A percentile compares a stretch with the other conserved stretches of the same genome.
phyloP scores from a whole-genome alignment of 1,140 invertebrate species.

The Babylonia areolata region DNA sequence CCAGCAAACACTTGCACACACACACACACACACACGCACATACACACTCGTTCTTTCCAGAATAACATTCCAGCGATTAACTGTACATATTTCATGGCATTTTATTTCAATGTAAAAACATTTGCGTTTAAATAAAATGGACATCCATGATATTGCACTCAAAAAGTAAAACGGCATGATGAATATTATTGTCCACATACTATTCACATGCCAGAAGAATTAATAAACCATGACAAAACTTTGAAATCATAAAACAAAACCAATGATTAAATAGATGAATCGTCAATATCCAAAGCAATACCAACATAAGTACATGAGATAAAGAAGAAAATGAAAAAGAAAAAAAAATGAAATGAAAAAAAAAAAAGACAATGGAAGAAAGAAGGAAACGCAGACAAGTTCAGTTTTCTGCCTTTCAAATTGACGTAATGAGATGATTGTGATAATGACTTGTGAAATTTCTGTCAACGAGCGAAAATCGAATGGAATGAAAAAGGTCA shows the following conservation, averaged over 20 bases:
- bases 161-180: constrained; percentile 26
- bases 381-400: not conserved
- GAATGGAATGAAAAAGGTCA: not conserved
- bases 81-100: constrained; percentile 22
- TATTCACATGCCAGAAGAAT: not conserved
- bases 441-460: not conserved
- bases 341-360: not conserved
- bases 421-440: not conserved
- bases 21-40: not conserved
- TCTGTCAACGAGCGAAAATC: not conserved
- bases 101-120: constrained; percentile 29
- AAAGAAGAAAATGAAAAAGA: not conserved
- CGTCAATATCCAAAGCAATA: not conserved
- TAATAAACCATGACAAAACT: not conserved
- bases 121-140: constrained; percentile 24
- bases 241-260: not conserved
- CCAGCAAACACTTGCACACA: not conserved
- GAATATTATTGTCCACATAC: constrained; percentile 3
- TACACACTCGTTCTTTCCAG: not conserved
- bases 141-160: constrained; percentile 25
- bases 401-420: not conserved
- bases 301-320: not conserved
- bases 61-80: not conserved
- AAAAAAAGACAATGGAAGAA: not conserved
- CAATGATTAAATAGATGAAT: not conserved